phyloP scores from a whole-genome alignment of 2,888 invertebrate species.

The Desoria tigrina region DNA sequence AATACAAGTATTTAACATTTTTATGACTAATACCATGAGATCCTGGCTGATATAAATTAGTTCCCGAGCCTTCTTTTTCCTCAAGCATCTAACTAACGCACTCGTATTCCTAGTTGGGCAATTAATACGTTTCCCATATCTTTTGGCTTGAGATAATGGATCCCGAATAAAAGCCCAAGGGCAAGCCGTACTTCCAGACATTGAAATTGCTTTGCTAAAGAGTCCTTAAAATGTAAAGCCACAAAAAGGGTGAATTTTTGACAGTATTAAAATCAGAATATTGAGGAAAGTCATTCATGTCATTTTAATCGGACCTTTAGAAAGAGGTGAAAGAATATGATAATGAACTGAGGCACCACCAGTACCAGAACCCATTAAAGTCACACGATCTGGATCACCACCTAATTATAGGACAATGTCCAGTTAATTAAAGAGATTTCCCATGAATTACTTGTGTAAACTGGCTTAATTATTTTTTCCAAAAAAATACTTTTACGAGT shows the following conservation, averaged over 20 bases:
- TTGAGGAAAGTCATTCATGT: not conserved
- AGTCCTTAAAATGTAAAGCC: too few relatives aligned
- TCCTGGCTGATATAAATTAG: slow-evolving; percentile 27
- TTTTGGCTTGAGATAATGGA: slow-evolving; percentile 41
- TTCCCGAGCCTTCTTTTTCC: slow-evolving; percentile 30
- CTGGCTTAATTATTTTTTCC: too few relatives aligned
- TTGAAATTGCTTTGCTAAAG: slow-evolving; percentile 39
- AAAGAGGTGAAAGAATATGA: slow-evolving; percentile 44
- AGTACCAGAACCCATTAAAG: slow-evolving; percentile 34
- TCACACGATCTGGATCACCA: slow-evolving; percentile 43
- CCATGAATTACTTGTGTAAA: too few relatives aligned
- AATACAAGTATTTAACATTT: too few relatives aligned
- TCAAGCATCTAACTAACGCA: slow-evolving; percentile 45
- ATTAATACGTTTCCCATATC: slow-evolving; percentile 37
- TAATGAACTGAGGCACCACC: slow-evolving; percentile 40
- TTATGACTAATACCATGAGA: slow-evolving; percentile 23
- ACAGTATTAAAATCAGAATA: slow-evolving; percentile 14
- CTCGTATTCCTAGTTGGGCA: slow-evolving; percentile 44
- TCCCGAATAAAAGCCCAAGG: slow-evolving; percentile 37
- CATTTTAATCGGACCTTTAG: slow-evolving; percentile 25
- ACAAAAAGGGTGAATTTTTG: too few relatives aligned
- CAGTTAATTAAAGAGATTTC: too few relatives aligned
- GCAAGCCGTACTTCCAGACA: slow-evolving; percentile 36
- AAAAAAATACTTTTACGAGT: not conserved
- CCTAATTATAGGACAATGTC: too few relatives aligned